Base-by-base conservation (phyloP, 2,113 vertebrate genomes). In the Hippopotamus amphibius region DNA sequence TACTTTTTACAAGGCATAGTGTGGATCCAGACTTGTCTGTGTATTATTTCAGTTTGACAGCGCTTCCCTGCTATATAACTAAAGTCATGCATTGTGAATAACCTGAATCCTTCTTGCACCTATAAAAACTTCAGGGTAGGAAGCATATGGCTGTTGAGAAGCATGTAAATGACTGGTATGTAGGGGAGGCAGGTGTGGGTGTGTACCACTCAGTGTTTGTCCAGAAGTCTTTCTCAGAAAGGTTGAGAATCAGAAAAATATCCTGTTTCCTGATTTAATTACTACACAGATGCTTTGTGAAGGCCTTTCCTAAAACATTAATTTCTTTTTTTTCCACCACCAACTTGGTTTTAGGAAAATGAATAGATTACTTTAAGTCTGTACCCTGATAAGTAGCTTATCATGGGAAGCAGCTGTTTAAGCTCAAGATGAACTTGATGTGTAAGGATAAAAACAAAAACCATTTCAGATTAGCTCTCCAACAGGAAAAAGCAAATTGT, bases 261-360 rank as follows among this genome's bases (percentile, higher is more conserved):
- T 43, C 12, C 57, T n/a, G n/a, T 76, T 87, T 90, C 57, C 89
- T 90, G 63, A 57, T 69, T 77, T 89, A 59, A 77, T 69, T 65
- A 65, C 48, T 81, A 77, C 7, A 33, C 9, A 81, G 48, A 83
- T 21, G 10, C 76, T 85, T 86, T 43, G 12, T 50, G 77, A 90
- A 85, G 30, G 77, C 57, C 76, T 93, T 77, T 88, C 57, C 50
- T 72, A 43, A 93, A 94, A 93, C 61, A 63, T 16, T 82, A 28
- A 53, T 41, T 90, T 93, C 88, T 88, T 69, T 90, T 53, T 87
- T 92, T 96, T 55, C 48, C n/a, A 28, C 71, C 6, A 61, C 71
- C 68, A 30, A 43, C 13, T 57, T 86, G 68, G 28, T 96, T 95
- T 96, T 74, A 77, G 50, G 84, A 57, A 93, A 86, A 82, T 96